Conservation (phyloP, 2,888 invertebrate genomes). For the Pammene fasciana region DNA sequence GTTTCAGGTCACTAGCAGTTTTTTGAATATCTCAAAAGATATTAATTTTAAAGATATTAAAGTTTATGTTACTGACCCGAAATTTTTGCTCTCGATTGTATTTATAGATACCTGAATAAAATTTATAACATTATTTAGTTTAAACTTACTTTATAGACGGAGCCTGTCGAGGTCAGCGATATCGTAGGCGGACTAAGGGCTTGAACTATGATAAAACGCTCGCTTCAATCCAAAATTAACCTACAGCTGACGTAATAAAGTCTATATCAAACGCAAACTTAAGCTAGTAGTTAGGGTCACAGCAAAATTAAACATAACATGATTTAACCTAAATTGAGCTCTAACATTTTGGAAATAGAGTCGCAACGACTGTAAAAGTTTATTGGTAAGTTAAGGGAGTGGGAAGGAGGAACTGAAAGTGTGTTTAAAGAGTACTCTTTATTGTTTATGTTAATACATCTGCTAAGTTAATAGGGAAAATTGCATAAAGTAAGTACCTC, state of each 20-base stretch:
- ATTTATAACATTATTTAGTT: constrained; percentile 39
- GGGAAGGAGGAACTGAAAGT: constrained; percentile 50
- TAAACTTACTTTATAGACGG: constrained; percentile 48
- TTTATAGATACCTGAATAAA: constrained; percentile 29
- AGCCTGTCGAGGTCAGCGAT: constrained; percentile 46
- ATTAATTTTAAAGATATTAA: too few species aligned
- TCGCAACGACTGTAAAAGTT: neutral
- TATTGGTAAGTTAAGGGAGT: constrained; percentile 36
- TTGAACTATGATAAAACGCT: neutral
- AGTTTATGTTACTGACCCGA: too few species aligned
- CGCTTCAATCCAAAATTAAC: constrained; percentile 6
- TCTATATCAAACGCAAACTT: constrained; percentile 24
- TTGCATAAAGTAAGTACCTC: constrained; percentile 6
- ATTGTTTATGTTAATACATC: constrained; percentile 35
- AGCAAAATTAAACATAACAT: neutral
- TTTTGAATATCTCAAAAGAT: too few species aligned
- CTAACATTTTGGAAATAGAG: neutral
- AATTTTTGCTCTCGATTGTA: too few species aligned
- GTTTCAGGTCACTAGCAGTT: too few species aligned
- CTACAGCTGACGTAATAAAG: neutral
- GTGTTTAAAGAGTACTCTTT: constrained; percentile 35
- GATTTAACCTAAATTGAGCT: neutral
- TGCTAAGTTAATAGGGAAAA: constrained; percentile 35
- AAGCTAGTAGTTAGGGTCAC: constrained; percentile 9
- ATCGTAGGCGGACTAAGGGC: constrained; percentile 51